Percentiles rank a stretch among this genome's conserved stretches.
Conservation (phyloP, 2,888 invertebrate species). For the Labia minor region DNA sequence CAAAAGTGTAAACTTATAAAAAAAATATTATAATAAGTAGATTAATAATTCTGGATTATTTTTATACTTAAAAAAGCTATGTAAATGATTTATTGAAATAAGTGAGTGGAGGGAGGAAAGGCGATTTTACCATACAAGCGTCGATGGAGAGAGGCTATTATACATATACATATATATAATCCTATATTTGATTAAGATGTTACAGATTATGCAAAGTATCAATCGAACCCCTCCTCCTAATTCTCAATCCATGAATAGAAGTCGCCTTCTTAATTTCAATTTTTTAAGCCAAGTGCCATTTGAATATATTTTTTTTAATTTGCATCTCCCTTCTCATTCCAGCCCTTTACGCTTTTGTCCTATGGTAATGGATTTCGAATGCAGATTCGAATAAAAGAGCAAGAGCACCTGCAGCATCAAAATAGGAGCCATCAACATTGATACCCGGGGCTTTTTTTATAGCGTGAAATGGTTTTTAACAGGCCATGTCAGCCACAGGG, state of each 20-base stretch:
- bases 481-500: conserved; percentile 4
- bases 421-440: not conserved
- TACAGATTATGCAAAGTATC: not conserved
- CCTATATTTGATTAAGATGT: not conserved
- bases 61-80: too few relatives aligned
- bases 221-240: not conserved
- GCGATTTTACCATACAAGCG: not conserved
- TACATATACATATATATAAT: too few relatives aligned
- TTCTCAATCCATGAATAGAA: not conserved
- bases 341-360: not conserved
- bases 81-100: not conserved
- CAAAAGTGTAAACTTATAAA: too few relatives aligned
- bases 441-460: not conserved
- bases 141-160: too few relatives aligned
- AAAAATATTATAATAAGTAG: too few relatives aligned
- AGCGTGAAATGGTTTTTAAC: conserved; percentile 7
- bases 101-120: not conserved
- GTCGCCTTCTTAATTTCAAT: too few relatives aligned
- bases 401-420: not conserved
- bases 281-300: not conserved
- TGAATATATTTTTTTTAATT: not conserved
- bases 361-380: not conserved
- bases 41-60: too few relatives aligned
- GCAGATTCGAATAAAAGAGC: not conserved
- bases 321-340: not conserved